phyloP scores from a whole-genome alignment of 2,888 invertebrate species.

The Chymomyza procnemis region DNA sequence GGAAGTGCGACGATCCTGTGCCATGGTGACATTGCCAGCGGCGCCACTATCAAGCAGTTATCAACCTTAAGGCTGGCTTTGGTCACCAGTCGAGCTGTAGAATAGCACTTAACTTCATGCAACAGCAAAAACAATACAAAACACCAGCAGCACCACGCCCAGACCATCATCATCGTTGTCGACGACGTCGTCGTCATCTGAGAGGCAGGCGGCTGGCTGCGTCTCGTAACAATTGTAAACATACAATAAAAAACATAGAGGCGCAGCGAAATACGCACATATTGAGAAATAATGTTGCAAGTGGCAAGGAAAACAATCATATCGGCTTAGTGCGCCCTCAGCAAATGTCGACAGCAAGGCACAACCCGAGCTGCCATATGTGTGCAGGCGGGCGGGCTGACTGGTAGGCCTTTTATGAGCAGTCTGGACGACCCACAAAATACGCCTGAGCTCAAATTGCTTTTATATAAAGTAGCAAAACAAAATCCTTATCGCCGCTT shows the following conservation, averaged over 20 bases:
- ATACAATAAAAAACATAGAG: constrained; percentile 17
- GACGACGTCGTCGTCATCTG: too few species aligned
- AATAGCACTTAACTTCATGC: background rate
- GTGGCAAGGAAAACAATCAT: constrained; percentile 23
- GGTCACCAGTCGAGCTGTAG: background rate
- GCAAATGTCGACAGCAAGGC: constrained; percentile 4
- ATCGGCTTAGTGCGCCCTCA: constrained; percentile 22
- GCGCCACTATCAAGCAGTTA: constrained; percentile 3
- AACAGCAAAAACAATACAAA: too few species aligned
- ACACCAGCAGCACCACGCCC: constrained; percentile 1
- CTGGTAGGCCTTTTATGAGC: constrained; percentile 29
- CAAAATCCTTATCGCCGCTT: constrained; percentile 39
- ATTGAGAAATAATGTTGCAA: constrained; percentile 17
- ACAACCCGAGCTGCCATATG: constrained; percentile 24
- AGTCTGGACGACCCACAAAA: constrained; percentile 2
- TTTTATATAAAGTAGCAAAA: constrained; percentile 28
- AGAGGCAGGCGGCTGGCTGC: constrained; percentile 7
- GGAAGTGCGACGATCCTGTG: background rate
- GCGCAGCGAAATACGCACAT: constrained; percentile 1
- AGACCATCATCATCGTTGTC: constrained; percentile 14
- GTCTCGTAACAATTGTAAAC: constrained; percentile 25
- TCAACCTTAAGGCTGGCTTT: background rate
- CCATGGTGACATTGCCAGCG: background rate
- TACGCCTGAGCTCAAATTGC: constrained; percentile 21
- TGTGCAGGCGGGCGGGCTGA: constrained; percentile 15